A percentile compares a stretch with the other conserved stretches of the same genome.
phyloP scores from a whole-genome alignment of 2,888 invertebrate genomes.

The Agrilus mali region DNA sequence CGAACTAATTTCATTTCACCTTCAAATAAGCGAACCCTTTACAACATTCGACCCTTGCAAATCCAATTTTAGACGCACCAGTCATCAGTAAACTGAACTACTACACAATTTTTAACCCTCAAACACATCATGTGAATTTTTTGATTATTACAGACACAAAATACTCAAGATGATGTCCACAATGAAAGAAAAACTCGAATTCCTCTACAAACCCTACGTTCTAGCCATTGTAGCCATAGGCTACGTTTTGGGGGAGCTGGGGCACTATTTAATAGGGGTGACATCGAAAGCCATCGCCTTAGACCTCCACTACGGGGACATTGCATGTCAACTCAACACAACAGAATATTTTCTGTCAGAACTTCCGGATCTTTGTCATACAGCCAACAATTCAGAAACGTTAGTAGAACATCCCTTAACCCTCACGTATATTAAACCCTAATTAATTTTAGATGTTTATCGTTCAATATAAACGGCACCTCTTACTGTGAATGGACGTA shows the following conservation, averaged over 20 bases:
- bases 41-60: background rate
- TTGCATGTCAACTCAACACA: slow-evolving; percentile 67
- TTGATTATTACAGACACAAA: slow-evolving; percentile 16
- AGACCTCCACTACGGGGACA: slow-evolving; percentile 77
- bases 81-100: no score
- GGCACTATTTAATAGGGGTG: slow-evolving; percentile 80
- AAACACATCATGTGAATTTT: background rate
- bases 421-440: background rate
- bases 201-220: slow-evolving; percentile 67
- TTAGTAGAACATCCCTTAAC: slow-evolving; percentile 28
- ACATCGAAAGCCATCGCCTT: slow-evolving; percentile 78
- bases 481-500: slow-evolving; percentile 84
- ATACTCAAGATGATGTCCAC: slow-evolving; percentile 29
- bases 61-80: background rate
- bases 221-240: slow-evolving; percentile 68
- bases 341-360: slow-evolving; percentile 40
- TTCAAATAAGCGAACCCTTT: no score
- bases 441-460: slow-evolving; percentile 42
- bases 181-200: slow-evolving; percentile 45
- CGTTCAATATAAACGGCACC: slow-evolving; percentile 55
- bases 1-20: no score
- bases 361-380: slow-evolving; percentile 42
- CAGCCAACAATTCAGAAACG: slow-evolving; percentile 40
- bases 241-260: slow-evolving; percentile 76
- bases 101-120: no score